A percentile compares a stretch with the other conserved stretches of the same genome.
Conservation (phyloP, 2,797 vertebrate genomes). For the Enteromius trimaculatus region DNA sequence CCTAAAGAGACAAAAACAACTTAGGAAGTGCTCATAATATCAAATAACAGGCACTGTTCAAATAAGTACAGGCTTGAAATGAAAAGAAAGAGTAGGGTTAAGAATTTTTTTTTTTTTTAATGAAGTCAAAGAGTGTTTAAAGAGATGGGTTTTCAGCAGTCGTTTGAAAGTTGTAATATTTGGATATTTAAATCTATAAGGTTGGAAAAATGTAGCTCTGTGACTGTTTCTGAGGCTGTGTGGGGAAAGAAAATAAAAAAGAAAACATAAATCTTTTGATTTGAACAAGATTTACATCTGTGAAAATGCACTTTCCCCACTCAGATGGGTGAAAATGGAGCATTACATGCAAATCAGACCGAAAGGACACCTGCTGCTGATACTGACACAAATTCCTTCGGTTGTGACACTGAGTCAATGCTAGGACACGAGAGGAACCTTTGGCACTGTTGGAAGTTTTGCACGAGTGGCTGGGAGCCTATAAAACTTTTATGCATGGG, state of each 20-base stretch:
- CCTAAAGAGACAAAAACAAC: too few species aligned
- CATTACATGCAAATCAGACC: conserved; percentile 53
- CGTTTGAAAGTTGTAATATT: too few species aligned
- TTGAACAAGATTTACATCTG: neutral
- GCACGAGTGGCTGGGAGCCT: conserved; percentile 52
- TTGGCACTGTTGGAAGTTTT: neutral
- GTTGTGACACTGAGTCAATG: conserved; percentile 47
- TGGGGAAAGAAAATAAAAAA: neutral
- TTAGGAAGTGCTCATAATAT: too few species aligned
- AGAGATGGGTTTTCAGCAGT: too few species aligned
- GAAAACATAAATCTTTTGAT: neutral
- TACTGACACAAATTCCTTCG: conserved; percentile 48
- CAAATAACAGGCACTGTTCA: too few species aligned
- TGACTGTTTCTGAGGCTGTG: neutral
- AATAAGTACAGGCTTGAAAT: too few species aligned
- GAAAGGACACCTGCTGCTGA: conserved; percentile 45
- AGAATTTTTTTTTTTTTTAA: too few species aligned
- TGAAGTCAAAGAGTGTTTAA: too few species aligned
- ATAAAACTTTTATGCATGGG: conserved; percentile 1
- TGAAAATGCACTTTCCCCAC: conserved; percentile 39
- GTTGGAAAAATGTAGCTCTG: neutral
- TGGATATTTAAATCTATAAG: neutral
- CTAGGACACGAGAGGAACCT: conserved; percentile 48
- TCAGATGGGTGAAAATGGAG: neutral
- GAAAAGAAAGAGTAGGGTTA: too few species aligned